Conservation (phyloP, 2,797 vertebrate genomes). For the Ciconia nigra region DNA sequence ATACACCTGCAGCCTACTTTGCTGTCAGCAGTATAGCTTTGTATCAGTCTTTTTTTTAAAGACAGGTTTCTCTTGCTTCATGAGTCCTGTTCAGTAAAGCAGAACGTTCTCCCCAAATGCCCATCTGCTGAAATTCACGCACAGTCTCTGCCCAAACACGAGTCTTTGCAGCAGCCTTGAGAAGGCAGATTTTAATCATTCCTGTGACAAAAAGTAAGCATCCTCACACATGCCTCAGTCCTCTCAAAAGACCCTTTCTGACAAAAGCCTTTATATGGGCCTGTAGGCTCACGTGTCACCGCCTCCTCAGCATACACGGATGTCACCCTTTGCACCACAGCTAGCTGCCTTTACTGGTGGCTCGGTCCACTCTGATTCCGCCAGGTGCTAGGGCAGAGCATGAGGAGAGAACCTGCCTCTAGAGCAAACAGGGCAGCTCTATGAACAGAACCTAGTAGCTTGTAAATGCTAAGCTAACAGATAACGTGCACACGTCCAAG, state of each 20-base stretch:
- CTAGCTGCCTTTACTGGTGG: not conserved
- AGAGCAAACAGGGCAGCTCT: not conserved
- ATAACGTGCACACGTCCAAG: rapidly evolving
- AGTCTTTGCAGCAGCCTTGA: not conserved
- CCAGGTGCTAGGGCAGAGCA: not conserved
- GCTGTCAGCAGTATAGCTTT: not conserved
- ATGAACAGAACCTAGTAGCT: rapidly evolving
- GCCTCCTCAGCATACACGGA: rapidly evolving
- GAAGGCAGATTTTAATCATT: not conserved
- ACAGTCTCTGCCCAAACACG: not conserved
- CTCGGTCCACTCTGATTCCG: rapidly evolving
- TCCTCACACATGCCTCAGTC: not conserved
- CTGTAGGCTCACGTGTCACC: rapidly evolving
- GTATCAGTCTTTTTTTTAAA: not conserved
- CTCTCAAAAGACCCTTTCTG: not conserved
- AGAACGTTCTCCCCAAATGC: not conserved
- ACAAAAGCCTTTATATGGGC: not conserved
- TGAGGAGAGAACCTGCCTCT: rapidly evolving
- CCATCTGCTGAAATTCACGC: not conserved
- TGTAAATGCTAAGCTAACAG: not conserved
- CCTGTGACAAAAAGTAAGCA: not conserved
- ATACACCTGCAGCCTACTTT: not conserved
- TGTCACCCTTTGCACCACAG: too few species aligned
- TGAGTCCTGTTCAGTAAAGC: not conserved
- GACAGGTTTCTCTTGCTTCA: not conserved